phyloP scores from a whole-genome alignment of 2,113 vertebrate species.

The Columba janthina region DNA sequence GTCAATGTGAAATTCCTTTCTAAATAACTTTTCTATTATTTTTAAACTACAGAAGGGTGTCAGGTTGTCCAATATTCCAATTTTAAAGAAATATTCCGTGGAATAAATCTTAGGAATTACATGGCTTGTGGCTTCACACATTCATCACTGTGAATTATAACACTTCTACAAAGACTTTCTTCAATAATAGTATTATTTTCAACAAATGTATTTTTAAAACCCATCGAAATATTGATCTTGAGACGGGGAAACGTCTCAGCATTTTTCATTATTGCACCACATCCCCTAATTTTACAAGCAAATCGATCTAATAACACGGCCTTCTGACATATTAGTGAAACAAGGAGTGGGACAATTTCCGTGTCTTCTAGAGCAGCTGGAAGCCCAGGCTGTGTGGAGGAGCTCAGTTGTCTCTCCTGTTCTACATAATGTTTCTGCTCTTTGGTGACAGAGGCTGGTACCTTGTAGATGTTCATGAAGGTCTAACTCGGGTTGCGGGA shows the following conservation, averaged over 20 bases:
- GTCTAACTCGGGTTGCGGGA: background rate
- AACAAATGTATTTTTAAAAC: background rate
- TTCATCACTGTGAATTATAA: background rate
- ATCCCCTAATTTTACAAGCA: background rate
- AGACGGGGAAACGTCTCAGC: background rate
- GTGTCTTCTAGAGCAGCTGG: background rate
- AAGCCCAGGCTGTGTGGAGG: background rate
- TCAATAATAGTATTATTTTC: background rate
- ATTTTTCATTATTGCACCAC: background rate
- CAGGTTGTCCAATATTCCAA: background rate
- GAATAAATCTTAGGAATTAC: background rate
- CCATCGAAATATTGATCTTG: background rate
- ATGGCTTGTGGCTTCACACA: background rate
- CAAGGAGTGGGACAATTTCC: background rate
- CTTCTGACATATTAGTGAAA: background rate
- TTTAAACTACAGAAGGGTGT: background rate
- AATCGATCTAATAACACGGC: fast-evolving
- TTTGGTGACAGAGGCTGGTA: background rate
- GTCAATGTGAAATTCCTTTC: background rate
- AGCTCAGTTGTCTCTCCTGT: background rate
- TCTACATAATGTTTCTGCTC: fast-evolving
- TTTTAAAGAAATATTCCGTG: background rate
- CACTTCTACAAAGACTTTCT: background rate
- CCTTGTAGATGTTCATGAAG: background rate
- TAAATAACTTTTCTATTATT: background rate